Base-by-base conservation (phyloP, 2,797 vertebrate species). In the Enteromius treurensis region DNA sequence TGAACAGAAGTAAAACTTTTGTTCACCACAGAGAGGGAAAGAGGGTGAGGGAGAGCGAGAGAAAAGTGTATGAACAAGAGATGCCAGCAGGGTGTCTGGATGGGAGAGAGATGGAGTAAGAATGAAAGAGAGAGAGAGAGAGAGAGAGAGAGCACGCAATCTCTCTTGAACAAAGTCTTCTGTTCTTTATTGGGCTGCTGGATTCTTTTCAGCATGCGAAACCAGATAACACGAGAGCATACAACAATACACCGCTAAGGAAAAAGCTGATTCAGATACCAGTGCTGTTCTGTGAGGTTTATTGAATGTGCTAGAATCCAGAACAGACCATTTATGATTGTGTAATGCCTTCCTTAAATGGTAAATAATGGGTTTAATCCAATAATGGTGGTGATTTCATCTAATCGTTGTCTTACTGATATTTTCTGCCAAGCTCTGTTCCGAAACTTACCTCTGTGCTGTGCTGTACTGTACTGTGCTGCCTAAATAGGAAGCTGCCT, bases 161-260 rank as follows among this genome's bases (percentile, higher is more conserved):
- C 79, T 42, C 87, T 86, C 3, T 79, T 65, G 83, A 90, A 92
- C 90, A 93, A 93, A 90, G 91, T 91, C 86, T 11, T 77, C 90
- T 53, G 87, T 92, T 92, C 78, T 92, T 2, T 29, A 74, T 64
- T 0, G 58, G 37, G 70, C 69, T 40, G 82, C 14, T 47, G 29
- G 64, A 83, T 83, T 62, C 47, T 74, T 81, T 86, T 84, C 78
- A 78, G 74, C 4, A 21, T 42, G 32, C 13, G 3, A 64, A 76
- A 74, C 65, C 17, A 14, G 64, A 70, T 42, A 42, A 83, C 69
- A 49, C 13, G 26, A 55, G 23, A 40, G 73, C 13, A 9, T 40
- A 58, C 65, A 68, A 58, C 45, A 65, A 75, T 82, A 67, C 70
- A 53, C 10, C 15, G 17, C 14, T 15, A 15, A 37, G 21, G 15